Percentiles rank a stretch among this genome's conserved stretches.
These are phyloP conservation scores for Lepidurus apus DNA, from an alignment of 1,140 invertebrate species.

Conservation along the genomic window DNA sequence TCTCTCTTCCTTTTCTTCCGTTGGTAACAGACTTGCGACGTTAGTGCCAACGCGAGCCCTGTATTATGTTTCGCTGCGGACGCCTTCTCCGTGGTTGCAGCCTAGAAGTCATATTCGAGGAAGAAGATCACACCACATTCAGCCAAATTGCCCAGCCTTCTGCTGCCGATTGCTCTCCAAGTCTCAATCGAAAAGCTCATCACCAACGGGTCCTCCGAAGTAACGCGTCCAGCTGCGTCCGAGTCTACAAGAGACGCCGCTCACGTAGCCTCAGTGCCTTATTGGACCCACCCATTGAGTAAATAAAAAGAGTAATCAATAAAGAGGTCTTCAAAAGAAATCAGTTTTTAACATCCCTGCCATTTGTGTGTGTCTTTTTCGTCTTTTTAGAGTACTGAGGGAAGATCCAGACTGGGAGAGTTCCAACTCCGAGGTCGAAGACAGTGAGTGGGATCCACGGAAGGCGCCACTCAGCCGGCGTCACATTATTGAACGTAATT, in stretches of 20 bases:
- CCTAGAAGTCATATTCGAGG: conserved; percentile 43
- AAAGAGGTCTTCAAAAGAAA: neutral
- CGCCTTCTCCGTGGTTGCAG: conserved; percentile 41
- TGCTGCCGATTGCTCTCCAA: neutral
- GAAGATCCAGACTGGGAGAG: neutral
- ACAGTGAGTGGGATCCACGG: conserved; percentile 26
- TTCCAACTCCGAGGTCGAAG: neutral
- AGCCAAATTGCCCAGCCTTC: neutral
- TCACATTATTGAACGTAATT: conserved; percentile 18
- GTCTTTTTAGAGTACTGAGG: neutral
- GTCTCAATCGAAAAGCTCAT: neutral
- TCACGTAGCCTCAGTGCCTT: conserved; percentile 10
- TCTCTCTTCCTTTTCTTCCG: neutral
- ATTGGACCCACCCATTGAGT: neutral
- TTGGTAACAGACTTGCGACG: neutral
- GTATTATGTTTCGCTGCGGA: neutral
- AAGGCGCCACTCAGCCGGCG: conserved; percentile 27
- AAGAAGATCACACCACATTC: conserved; percentile 36
- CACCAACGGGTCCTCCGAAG: neutral
- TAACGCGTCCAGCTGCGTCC: neutral
- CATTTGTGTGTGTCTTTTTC: neutral
- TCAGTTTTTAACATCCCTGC: neutral
- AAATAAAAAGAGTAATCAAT: neutral
- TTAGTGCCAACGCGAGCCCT: neutral
- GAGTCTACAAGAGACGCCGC: neutral